Base-by-base conservation (phyloP, 1,140 invertebrate genomes). In the Bombus confusus region DNA sequence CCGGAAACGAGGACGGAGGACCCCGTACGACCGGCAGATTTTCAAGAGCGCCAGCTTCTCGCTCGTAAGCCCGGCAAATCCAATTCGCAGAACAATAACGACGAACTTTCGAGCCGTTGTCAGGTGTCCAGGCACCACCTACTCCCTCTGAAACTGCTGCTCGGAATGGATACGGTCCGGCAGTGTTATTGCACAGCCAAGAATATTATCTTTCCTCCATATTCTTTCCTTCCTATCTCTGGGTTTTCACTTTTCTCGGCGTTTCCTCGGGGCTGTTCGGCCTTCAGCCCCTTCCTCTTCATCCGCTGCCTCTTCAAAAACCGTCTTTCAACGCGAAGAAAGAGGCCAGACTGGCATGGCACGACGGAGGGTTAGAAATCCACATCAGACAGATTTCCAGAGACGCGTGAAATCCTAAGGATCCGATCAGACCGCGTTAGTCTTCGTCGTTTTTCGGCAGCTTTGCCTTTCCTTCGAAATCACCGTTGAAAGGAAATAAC, bases 1-100 rank as follows among this genome's bases (percentile, higher is more conserved):
- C 64, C 52, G 31, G 64, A 69, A 73, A 80, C 71, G 52, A 66
- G 76, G 72, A 87, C 39, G 41, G 37, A 66, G 43, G 73, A 13
- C 13, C 80, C 28, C 80, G 73, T 64, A 77, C 64, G 82, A 71
- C 41, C 81, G 66, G 43, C 41, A 52, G 59, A 77, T 88, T 88
- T 88, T 85, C 81, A 34, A 68, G 66, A 39, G 31, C 39, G 64
- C 77, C 52, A 18, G 37, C 13, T 43, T 85, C 76, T 37, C 25
- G 52, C 18, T n/a, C 37, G 43, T 85, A 74, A 88, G 86, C 41
- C 37, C n/a, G 22, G 34, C 25, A 81, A 89, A 85, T 89, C 85
- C 89, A 90, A 90, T 90, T 90, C 86, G 88, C 88, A 68, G 88
- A 89, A 90, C 89, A 89, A 89, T 87, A 87, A 90, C 82, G 85